These are phyloP conservation scores for Eueides isabella DNA, from an alignment of 1,140 invertebrate species.

Conservation along the genomic window DNA sequence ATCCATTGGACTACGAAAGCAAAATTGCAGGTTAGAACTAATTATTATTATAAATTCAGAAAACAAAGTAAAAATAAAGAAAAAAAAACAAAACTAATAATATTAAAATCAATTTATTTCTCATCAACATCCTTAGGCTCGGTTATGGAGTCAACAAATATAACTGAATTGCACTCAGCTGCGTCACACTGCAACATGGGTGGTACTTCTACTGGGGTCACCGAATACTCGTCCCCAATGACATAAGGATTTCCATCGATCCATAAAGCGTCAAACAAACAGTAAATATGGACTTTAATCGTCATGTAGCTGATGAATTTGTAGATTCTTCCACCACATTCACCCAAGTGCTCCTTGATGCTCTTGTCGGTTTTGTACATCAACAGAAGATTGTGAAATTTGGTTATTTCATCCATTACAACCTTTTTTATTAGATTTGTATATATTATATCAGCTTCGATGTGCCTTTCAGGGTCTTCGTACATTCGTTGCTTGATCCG, in stretches of 20 bases:
- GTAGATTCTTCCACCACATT: conserved; percentile 73
- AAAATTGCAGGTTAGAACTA: not conserved
- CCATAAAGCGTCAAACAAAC: conserved; percentile 72
- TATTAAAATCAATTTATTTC: conserved; percentile 41
- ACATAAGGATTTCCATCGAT: conserved; percentile 76
- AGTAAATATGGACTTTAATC: conserved; percentile 75
- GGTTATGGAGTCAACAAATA: conserved; percentile 73
- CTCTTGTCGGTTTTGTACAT: conserved; percentile 76
- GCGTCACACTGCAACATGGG: conserved; percentile 74
- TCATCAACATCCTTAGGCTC: conserved; percentile 72
- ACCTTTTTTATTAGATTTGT: conserved; percentile 75
- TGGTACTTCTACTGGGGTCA: conserved; percentile 70
- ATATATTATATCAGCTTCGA: conserved; percentile 75
- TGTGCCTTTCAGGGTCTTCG: conserved; percentile 73
- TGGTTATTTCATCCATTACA: conserved; percentile 75
- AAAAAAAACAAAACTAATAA: not conserved
- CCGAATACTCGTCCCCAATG: conserved; percentile 75
- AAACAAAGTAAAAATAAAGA: conserved; percentile 2
- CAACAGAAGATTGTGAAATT: conserved; percentile 71
- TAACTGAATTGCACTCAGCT: conserved; percentile 70
- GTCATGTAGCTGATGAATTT: conserved; percentile 78
- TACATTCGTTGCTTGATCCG: conserved; percentile 76
- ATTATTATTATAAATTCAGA: not conserved
- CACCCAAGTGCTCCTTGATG: conserved; percentile 74
- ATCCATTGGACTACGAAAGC: too few species aligned